Conservation (phyloP, 2,888 invertebrate species). For the Netelia virgata region DNA sequence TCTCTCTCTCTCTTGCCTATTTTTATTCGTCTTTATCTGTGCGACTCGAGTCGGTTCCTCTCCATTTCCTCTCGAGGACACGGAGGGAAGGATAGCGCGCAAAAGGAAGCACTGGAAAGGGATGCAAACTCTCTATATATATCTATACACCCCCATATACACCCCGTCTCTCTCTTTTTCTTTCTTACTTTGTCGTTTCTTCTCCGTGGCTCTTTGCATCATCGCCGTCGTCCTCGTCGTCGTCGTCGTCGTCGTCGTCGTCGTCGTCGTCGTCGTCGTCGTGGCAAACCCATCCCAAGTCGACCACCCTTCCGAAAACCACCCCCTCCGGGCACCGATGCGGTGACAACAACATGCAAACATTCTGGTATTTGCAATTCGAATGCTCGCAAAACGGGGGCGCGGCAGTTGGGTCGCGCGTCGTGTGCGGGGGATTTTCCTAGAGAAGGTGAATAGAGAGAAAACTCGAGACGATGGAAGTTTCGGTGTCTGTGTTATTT, state of each 20-base stretch:
- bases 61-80: slow-evolving; percentile 84
- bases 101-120: slow-evolving; percentile 44
- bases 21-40: slow-evolving; percentile 85
- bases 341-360: slow-evolving; percentile 85
- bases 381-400: slow-evolving; percentile 82
- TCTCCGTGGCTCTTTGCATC: slow-evolving; percentile 60
- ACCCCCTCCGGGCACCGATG: slow-evolving; percentile 80
- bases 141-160: slow-evolving; percentile 53
- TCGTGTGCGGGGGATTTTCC: slow-evolving; percentile 56
- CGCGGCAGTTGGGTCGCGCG: slow-evolving; percentile 69
- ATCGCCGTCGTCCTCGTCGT: slow-evolving; percentile 56
- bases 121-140: slow-evolving; percentile 66
- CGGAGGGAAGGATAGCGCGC: slow-evolving; percentile 58
- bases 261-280: slow-evolving; percentile 55
- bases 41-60: slow-evolving; percentile 85
- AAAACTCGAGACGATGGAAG: slow-evolving; percentile 51
- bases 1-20: slow-evolving; percentile 82
- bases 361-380: slow-evolving; percentile 85
- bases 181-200: slow-evolving; percentile 55
- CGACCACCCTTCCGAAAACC: slow-evolving; percentile 57
- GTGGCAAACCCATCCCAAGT: slow-evolving; percentile 65
- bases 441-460: slow-evolving; percentile 63
- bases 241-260: slow-evolving; percentile 52
- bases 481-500: slow-evolving; percentile 6
- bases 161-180: slow-evolving; percentile 30